Base-by-base conservation (phyloP, 2,888 invertebrate genomes). In the Nephrotoma appendiculata region DNA sequence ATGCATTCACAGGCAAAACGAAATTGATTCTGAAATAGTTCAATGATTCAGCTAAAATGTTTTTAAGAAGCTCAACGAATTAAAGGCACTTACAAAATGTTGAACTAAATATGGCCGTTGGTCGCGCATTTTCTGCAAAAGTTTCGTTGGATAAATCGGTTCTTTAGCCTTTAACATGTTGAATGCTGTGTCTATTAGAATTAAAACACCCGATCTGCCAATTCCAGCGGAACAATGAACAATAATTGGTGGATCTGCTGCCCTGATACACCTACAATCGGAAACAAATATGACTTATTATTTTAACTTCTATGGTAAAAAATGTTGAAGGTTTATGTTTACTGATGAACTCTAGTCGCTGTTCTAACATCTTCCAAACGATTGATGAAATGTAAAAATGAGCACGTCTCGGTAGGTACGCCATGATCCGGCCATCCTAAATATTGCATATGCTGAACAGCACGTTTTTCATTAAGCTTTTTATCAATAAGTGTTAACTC, bases 201-300 rank as follows among this genome's bases (percentile, higher is more conserved):
- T 96, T 43, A 99, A 94, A 41, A 99, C 99, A 41, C 99, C 99
- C 0, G 99, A 99, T 88, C 99, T 94, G 0, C 99, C 99, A 89
- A 99, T 99, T 86, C 99, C 99, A 87, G 99, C 99, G 87, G 98
- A 98, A 92, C 99, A 99, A 93, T 99, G 99, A 87, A 99, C 99
- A 87, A 99, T 94, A 88, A 98, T 95, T 0, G 99, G 98, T 91
- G 94, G 96, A 89, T 92, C 91, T 86, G 91, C 91, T 83, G 91
- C 91, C 88, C 91, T 91, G 85, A 92, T 91, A 87, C 91, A 91
- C 89, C 91, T 92, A 85, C 2, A 31, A 31, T 31, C 31, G 31
- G 6, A 86, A 19, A 86, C 6, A 19, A 57, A 43, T 45, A 52
- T 41, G 41, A 12, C 12, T 12, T 2, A 71, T 4, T n/a, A 15